Conservation (phyloP, 2,888 invertebrate species). For the Scaptomyza flava region DNA sequence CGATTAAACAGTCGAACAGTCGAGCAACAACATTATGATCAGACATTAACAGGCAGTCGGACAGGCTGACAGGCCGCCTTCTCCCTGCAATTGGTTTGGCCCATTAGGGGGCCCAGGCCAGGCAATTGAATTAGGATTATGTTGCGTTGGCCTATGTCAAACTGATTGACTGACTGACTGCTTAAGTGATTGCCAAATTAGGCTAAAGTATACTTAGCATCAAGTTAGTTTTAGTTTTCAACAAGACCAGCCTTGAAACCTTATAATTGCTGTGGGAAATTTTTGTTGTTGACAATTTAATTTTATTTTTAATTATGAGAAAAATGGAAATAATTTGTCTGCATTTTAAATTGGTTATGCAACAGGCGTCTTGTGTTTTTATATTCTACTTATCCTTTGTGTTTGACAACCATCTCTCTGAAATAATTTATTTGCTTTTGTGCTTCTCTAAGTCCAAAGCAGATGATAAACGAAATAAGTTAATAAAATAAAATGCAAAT, state of each 20-base stretch:
- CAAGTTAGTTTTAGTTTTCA: conserved; percentile 23
- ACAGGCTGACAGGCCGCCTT: too few species aligned
- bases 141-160: conserved; percentile 37
- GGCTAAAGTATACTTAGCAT: conserved; percentile 58
- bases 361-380: neutral
- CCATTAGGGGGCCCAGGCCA: conserved; percentile 46
- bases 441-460: neutral
- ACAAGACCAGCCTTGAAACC: neutral
- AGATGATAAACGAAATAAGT: conserved; percentile 6
- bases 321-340: neutral
- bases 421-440: neutral
- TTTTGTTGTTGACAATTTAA: neutral
- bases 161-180: conserved; percentile 40
- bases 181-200: conserved; percentile 60
- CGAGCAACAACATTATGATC: conserved; percentile 20
- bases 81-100: conserved; percentile 37
- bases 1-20: conserved; percentile 55
- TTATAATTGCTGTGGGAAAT: neutral
- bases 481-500: conserved; percentile 8
- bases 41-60: conserved; percentile 9
- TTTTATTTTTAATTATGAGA: neutral
- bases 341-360: neutral
- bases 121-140: conserved; percentile 63
- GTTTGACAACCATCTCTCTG: neutral
- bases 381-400: neutral